Conservation (phyloP, 2,113 vertebrate genomes). For the Eulemur macaco region DNA sequence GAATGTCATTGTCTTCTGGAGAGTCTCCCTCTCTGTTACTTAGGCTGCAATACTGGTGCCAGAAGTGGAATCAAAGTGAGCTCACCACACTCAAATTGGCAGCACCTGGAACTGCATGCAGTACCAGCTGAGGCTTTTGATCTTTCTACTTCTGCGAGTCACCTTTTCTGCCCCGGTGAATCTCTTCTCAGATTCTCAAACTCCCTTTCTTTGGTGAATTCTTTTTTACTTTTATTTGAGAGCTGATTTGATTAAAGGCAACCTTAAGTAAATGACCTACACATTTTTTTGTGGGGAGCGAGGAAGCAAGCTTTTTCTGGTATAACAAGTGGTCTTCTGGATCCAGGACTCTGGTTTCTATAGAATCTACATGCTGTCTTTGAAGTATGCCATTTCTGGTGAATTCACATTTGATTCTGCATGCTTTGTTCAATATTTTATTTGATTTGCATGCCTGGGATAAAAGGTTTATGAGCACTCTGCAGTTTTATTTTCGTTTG, state of each 20-base stretch:
- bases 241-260: background rate
- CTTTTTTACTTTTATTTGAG: background rate
- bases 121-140: background rate
- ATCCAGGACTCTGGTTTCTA: background rate
- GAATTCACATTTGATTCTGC: background rate
- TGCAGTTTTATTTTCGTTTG: background rate
- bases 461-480: background rate
- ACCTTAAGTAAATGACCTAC: background rate
- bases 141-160: too few relatives aligned
- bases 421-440: background rate
- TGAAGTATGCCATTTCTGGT: background rate
- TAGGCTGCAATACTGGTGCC: background rate
- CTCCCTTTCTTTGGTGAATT: background rate
- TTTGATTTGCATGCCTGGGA: background rate
- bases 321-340: background rate
- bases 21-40: background rate
- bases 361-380: background rate
- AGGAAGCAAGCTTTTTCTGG: background rate
- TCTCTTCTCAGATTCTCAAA: background rate
- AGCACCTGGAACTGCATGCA: background rate
- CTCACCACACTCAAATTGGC: background rate
- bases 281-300: background rate
- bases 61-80: background rate
- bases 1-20: background rate
- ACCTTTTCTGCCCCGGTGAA: too few relatives aligned